Conservation (phyloP, 2,113 vertebrate species). For the Rhineura floridana region DNA sequence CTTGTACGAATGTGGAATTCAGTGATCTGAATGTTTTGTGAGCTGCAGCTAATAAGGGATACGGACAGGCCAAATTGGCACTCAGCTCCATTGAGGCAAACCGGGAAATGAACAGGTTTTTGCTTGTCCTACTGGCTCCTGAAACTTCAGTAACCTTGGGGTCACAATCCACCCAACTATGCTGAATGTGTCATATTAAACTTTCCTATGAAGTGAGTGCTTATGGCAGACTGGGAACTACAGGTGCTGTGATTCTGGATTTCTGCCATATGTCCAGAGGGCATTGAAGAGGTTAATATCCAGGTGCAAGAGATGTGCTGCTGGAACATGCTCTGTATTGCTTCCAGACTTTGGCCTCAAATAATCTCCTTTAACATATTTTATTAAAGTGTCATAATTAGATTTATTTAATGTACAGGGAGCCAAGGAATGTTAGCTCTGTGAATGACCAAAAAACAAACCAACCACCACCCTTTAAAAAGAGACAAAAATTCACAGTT, state of each 20-base stretch:
- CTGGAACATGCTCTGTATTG: constrained; percentile 53
- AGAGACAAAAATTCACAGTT: background rate
- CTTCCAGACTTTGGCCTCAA: constrained; percentile 60
- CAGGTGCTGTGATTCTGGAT: constrained; percentile 76
- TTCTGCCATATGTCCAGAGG: constrained; percentile 69
- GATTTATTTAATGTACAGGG: constrained; percentile 62
- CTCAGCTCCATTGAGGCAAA: constrained; percentile 34
- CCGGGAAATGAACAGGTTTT: constrained; percentile 53
- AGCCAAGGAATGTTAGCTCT: constrained; percentile 51
- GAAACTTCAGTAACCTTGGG: constrained; percentile 43
- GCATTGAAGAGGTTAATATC: constrained; percentile 71
- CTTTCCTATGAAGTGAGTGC: constrained; percentile 51
- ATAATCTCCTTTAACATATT: constrained; percentile 54
- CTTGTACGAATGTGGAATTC: constrained; percentile 67
- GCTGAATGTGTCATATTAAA: constrained; percentile 37
- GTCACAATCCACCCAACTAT: background rate
- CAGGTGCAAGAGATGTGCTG: constrained; percentile 69
- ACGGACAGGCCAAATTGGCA: constrained; percentile 52
- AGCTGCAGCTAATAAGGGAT: constrained; percentile 50
- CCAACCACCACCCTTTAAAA: background rate
- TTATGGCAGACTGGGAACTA: constrained; percentile 60
- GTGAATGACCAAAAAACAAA: constrained; percentile 48
- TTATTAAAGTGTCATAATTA: constrained; percentile 65
- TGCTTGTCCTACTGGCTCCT: constrained; percentile 33
- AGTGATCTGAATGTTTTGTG: constrained; percentile 61